These are phyloP conservation scores for Hemibagrus wyckioides DNA, from an alignment of 2,113 vertebrate species.

Conservation along the genomic window DNA sequence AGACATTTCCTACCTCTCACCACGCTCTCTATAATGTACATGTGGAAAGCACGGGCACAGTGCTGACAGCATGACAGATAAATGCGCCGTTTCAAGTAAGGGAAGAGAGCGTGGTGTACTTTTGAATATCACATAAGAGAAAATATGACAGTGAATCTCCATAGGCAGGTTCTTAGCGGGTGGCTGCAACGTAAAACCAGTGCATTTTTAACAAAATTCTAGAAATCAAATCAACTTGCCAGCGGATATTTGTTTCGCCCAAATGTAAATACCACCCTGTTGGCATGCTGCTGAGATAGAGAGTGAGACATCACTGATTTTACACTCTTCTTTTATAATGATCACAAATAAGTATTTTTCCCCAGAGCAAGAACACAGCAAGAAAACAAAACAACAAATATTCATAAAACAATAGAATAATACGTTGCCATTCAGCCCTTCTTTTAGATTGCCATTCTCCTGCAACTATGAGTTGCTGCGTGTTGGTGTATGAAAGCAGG, in stretches of 20 bases:
- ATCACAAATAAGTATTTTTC: conserved; percentile 23
- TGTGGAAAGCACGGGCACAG: conserved; percentile 13
- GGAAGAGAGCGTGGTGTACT: conserved; percentile 39
- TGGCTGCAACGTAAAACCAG: conserved; percentile 37
- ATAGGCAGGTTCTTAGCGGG: conserved; percentile 19
- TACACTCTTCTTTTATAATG: not conserved
- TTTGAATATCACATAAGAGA: conserved; percentile 43
- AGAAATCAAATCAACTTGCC: not conserved
- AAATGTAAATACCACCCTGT: conserved; percentile 23
- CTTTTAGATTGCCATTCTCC: not conserved
- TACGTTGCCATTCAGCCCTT: not conserved
- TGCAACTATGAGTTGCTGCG: conserved; percentile 26
- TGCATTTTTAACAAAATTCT: conserved; percentile 17
- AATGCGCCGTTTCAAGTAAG: conserved; percentile 30
- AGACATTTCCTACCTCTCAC: not conserved
- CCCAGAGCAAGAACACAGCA: not conserved
- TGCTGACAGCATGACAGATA: conserved; percentile 40
- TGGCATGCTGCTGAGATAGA: not conserved
- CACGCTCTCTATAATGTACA: conserved; percentile 10
- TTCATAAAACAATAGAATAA: not conserved
- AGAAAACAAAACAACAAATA: conserved; percentile 4
- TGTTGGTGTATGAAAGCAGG: conserved; percentile 5
- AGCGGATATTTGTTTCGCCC: conserved; percentile 42
- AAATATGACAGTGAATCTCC: conserved; percentile 15
- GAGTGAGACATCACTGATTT: conserved; percentile 14